These are phyloP conservation scores for Tenodera sinensis DNA, from an alignment of 2,888 invertebrate species.

Conservation along the genomic window DNA sequence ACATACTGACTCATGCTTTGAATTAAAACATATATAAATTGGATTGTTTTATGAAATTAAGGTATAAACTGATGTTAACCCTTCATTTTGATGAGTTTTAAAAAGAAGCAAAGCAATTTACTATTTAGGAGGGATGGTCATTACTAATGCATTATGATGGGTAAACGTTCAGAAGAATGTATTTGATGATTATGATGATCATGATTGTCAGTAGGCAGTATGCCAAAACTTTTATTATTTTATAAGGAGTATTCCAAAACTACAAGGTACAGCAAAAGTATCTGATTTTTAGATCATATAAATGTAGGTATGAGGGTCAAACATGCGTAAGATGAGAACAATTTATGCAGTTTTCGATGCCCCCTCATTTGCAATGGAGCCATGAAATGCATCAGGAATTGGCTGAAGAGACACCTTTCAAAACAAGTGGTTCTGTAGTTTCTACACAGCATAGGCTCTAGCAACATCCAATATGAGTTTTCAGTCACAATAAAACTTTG, in stretches of 20 bases:
- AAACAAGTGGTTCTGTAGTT: neutral
- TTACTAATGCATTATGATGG: too few species aligned
- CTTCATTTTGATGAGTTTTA: too few species aligned
- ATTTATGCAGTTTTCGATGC: neutral
- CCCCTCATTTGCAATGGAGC: neutral
- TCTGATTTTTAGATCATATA: neutral
- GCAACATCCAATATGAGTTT: too few species aligned
- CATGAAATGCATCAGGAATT: neutral
- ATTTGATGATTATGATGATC: too few species aligned
- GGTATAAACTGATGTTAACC: too few species aligned
- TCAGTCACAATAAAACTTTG: too few species aligned
- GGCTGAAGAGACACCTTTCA: neutral
- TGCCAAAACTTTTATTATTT: too few species aligned
- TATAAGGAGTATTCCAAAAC: neutral
- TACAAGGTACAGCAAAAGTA: neutral
- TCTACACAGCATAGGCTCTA: neutral
- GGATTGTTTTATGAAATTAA: neutral
- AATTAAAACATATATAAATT: neutral
- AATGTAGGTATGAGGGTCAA: neutral
- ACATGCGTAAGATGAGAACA: neutral
- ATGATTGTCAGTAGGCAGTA: too few species aligned
- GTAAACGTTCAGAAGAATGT: too few species aligned
- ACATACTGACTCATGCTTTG: neutral
- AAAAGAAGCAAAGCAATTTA: too few species aligned
- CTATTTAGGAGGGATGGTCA: too few species aligned